Base-by-base conservation (phyloP, 2,888 invertebrate species). In the Sarcophaga variegata region DNA sequence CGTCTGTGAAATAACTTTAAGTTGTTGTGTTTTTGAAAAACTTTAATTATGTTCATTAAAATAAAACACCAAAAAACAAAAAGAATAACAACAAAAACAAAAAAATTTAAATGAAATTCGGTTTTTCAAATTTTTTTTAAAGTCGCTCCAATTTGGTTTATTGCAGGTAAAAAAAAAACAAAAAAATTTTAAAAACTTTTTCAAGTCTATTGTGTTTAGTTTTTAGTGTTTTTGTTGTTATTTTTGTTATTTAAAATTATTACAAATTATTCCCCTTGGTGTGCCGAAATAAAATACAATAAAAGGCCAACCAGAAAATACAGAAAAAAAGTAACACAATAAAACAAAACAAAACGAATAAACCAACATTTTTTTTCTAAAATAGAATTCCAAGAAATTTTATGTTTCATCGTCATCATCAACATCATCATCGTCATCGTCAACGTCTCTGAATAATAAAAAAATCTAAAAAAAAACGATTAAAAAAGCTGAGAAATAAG, bases 321-420 rank as follows among this genome's bases (percentile, higher is more conserved):
- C 20, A 6, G 4, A 25, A 25, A 25, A 25, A 25, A 27, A 37
- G 37, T 37, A 37, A 37, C 37, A 37, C 37, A 37, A 37, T 37
- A 37, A 37, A 37, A 37, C 37, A 37, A 37, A 37, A 37, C 2
- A 37, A 8, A 37, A 37, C 37, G 37, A 37, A 37, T 37, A 37
- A 37, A 37, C 37, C 37, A 37, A 37, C 0, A 0, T 37, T 37
- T 37, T 37, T 37, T 37, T 10, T 37, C 4, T 22, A 66, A 67
- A 82, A 63, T 66, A 77, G 59, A 37, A 37, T 77, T 82, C 82
- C 45, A 77, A 76, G 69, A 82, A 82, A 70, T 76, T 67, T 27
- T 63, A 25, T 81, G 22, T 69, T 47, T 69, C 62, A 45, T 59
- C 45, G 22, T 17, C 62, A 62, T 17, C 17, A 75, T 37, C 37